These are phyloP conservation scores for Xyrichtys novacula DNA, from an alignment of 2,797 vertebrate genomes.

Conservation along the genomic window DNA sequence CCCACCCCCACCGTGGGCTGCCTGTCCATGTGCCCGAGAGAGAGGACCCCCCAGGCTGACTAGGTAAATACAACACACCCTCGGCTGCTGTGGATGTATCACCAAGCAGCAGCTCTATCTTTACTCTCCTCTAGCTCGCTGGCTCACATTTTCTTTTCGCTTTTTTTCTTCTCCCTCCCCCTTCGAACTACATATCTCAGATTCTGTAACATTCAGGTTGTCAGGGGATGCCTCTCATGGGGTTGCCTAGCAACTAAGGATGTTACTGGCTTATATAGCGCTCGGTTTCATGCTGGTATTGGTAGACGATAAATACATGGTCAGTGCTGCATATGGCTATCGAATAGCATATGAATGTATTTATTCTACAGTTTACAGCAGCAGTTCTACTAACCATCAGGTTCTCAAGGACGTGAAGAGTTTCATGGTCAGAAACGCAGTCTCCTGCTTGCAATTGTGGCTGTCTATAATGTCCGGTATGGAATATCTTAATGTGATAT, in stretches of 20 bases:
- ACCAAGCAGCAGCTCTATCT: slow-evolving; percentile 69
- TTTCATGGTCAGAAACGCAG: not conserved
- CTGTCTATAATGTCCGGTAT: slow-evolving; percentile 1
- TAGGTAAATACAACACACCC: slow-evolving; percentile 90
- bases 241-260: slow-evolving; percentile 83
- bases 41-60: slow-evolving; percentile 91
- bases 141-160: slow-evolving; percentile 70
- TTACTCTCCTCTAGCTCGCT: slow-evolving; percentile 71
- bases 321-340: slow-evolving; percentile 57
- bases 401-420: not conserved
- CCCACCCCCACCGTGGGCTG: slow-evolving; percentile 83
- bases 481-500: slow-evolving; percentile 5
- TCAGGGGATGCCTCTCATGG: slow-evolving; percentile 70
- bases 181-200: slow-evolving; percentile 72
- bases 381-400: slow-evolving; percentile 28
- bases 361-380: slow-evolving; percentile 59
- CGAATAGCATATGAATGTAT: slow-evolving; percentile 65
- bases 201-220: slow-evolving; percentile 81
- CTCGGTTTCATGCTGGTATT: slow-evolving; percentile 64
- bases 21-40: slow-evolving; percentile 90
- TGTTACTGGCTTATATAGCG: slow-evolving; percentile 75
- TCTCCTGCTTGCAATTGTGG: not conserved
- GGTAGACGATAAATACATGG: slow-evolving; percentile 67
- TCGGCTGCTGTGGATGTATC: slow-evolving; percentile 63
- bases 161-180: slow-evolving; percentile 58